Base-by-base conservation (phyloP, 2,888 invertebrate species). In the Drosophila nr. perissopoda region DNA sequence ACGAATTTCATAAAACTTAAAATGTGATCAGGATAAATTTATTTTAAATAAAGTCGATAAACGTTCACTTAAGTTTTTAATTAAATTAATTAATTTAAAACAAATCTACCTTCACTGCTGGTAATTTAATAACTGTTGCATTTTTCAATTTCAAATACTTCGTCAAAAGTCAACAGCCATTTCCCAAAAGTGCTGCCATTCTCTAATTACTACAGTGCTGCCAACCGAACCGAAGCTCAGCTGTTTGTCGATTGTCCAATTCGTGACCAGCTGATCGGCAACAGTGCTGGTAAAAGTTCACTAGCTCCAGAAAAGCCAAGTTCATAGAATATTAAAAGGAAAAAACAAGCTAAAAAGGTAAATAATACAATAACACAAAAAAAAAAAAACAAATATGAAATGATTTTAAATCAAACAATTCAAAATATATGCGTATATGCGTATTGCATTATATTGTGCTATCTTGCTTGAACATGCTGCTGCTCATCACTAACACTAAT, bases 181-280 rank as follows among this genome's bases (percentile, higher is more conserved):
- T 48, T 40, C 5, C 10, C 1, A 16, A 49, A 31, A 70, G 58
- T 59, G 65, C 51, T 57, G 65, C 72, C 72, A 52, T 4, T 8
- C 18, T 5, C 2, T 5, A 16, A 25, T 4, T 8, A 13, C 1
- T 8, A 0, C 33, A 40, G 81, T 78, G 82, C 65, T 73, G 29
- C 65, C 78, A 54, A 78, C 65, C 42, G 3, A 11, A n/a, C 2
- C 2, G 16, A 6, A 4, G 16, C n/a, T 31, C 77, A 81, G 77
- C 78, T 81, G 77, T 21, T 81, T 63, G 7, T 36, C 66, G 78
- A 81, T 71, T 45, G 58, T 42, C 63, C n/a, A 36, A 51, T 29
- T n/a, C 11, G 4, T 8, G 1, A 13, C 42, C 82, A 77, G 77
- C 77, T 77, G 82, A 58, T 63, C 0, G 11, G 4, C 40, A 61